phyloP scores from a whole-genome alignment of 2,888 invertebrate species.

The Spodoptera picta region DNA sequence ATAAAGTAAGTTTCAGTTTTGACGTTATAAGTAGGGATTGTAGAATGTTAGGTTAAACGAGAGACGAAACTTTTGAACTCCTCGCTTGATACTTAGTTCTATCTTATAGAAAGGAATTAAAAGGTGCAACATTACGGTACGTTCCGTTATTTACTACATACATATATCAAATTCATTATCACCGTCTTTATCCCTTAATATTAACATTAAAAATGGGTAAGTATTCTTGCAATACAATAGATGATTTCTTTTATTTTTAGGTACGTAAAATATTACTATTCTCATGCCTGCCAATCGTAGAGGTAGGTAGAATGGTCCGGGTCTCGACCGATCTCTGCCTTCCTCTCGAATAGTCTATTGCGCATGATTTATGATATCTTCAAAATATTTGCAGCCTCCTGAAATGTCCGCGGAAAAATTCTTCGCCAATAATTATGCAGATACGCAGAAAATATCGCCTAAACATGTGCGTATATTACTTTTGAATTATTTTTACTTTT shows the following conservation, averaged over 20 bases:
- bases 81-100: too few relatives aligned
- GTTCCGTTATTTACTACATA: too few relatives aligned
- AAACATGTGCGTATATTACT: constrained; percentile 38
- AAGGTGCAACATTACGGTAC: too few relatives aligned
- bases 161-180: too few relatives aligned
- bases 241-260: constrained; percentile 27
- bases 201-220: constrained; percentile 1
- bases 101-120: too few relatives aligned
- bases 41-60: too few relatives aligned
- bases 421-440: constrained; percentile 1
- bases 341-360: constrained; percentile 1
- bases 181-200: neutral
- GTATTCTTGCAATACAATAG: constrained; percentile 7
- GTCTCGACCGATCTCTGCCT: constrained; percentile 5
- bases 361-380: constrained; percentile 5
- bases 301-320: constrained; percentile 19
- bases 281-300: constrained; percentile 10
- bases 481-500: neutral
- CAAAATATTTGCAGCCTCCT: constrained; percentile 33
- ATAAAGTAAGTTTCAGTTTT: constrained; percentile 61
- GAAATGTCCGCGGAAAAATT: constrained; percentile 47
- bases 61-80: too few relatives aligned
- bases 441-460: constrained; percentile 24
- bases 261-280: constrained; percentile 23
- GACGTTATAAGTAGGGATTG: too few relatives aligned